These are phyloP conservation scores for Anagrus nilaparvatae DNA, from an alignment of 1,140 invertebrate species.

Conservation along the genomic window DNA sequence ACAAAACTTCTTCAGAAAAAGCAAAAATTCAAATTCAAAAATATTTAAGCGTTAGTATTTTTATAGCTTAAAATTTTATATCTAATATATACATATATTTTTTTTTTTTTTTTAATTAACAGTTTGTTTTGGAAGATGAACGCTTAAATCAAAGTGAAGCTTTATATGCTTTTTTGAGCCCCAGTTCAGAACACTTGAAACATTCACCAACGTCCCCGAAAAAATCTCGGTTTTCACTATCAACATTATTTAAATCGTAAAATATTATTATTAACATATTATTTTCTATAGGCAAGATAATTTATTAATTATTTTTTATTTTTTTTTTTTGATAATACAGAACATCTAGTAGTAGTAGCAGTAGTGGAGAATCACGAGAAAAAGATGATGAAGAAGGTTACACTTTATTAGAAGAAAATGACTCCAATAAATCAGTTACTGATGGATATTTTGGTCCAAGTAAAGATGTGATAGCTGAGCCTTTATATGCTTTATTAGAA, in stretches of 20 bases:
- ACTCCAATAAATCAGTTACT: constrained; percentile 28
- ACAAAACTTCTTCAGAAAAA: constrained; percentile 67
- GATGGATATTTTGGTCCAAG: constrained; percentile 47
- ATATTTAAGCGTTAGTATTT: constrained; percentile 65
- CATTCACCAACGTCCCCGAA: constrained; percentile 63
- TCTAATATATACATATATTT: neutral
- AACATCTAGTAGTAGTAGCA: constrained; percentile 21
- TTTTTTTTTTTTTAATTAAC: constrained; percentile 24
- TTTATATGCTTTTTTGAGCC: constrained; percentile 79
- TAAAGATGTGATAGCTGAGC: constrained; percentile 79
- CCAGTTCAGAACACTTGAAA: constrained; percentile 78
- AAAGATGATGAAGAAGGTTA: constrained; percentile 63
- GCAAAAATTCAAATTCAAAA: constrained; percentile 74
- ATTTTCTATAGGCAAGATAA: constrained; percentile 16
- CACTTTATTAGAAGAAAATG: constrained; percentile 51
- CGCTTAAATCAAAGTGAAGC: constrained; percentile 78
- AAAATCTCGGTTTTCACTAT: constrained; percentile 74
- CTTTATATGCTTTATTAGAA: constrained; percentile 71
- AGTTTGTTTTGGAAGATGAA: constrained; percentile 80
- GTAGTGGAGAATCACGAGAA: constrained; percentile 37
- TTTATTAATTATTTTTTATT: constrained; percentile 5
- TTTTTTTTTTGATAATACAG: no score
- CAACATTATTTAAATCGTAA: constrained; percentile 76
- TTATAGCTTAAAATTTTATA: neutral
- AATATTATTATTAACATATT: constrained; percentile 9